A percentile compares a stretch with the other conserved stretches of the same genome.
phyloP scores from a whole-genome alignment of 1,140 invertebrate species.

The Atta texana region DNA sequence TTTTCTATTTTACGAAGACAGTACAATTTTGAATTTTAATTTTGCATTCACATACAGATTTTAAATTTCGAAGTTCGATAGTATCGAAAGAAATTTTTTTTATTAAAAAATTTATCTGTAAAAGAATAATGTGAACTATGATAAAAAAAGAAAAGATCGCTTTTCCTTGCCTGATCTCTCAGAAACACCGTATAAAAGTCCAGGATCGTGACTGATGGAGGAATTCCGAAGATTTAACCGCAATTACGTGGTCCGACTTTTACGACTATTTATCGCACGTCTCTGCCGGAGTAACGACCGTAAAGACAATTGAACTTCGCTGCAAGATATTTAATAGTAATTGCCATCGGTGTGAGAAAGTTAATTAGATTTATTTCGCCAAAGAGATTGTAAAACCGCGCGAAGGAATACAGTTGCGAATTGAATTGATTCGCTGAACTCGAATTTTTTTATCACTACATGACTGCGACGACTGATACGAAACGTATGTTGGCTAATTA shows the following conservation, averaged over 20 bases:
- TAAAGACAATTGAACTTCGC: constrained; percentile 49
- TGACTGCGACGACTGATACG: background rate
- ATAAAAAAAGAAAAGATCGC: background rate
- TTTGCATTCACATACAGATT: background rate
- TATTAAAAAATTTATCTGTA: background rate
- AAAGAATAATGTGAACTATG: background rate
- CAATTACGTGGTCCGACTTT: constrained; percentile 46
- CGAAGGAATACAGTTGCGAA: background rate
- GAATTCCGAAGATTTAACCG: constrained; percentile 43
- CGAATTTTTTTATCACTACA: constrained; percentile 14
- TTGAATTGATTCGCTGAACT: constrained; percentile 9
- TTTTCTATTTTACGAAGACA: background rate
- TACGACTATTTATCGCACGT: constrained; percentile 11
- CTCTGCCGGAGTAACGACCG: constrained; percentile 1
- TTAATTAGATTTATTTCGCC: constrained; percentile 25
- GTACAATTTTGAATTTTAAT: background rate
- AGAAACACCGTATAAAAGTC: background rate
- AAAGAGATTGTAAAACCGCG: background rate
- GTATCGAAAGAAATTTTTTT: background rate
- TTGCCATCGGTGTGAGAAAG: constrained; percentile 12
- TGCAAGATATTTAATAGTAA: background rate
- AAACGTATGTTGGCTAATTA: constrained; percentile 14
- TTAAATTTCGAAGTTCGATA: background rate
- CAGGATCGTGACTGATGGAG: background rate
- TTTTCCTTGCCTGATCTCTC: background rate